Base-by-base conservation (phyloP, 2,888 invertebrate species). In the Ormyrus pomaceus region DNA sequence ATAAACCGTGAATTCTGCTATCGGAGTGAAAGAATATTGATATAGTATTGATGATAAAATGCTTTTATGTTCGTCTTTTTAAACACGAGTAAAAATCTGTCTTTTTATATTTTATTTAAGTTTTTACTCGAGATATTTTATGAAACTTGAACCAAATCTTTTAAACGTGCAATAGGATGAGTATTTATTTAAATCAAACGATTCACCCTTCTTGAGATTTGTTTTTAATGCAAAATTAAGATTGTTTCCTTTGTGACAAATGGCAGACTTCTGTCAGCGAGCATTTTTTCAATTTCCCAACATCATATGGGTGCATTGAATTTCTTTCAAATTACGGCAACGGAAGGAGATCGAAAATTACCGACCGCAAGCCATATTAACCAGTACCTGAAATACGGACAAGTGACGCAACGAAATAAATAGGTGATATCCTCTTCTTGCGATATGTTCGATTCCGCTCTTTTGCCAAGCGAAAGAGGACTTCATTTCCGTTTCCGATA, bases 401-500 rank as follows among this genome's bases (percentile, higher is more conserved):
- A 62, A 62, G 66, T 78, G 77, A 71, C 65, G 75, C 70, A 77
- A 81, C 46, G 61, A 9, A 64, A 76, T 58, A 66, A 81, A 81
- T 78, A 71, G 58, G 5, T 71, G 78, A 81, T 78, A 75, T 81
- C 81, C 81, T 72, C 51, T 68, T 64, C 46, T 55, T 70, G 77
- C 58, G 70, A 70, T 72, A 51, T n/a, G 70, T 61, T 75, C 74
- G 55, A 81, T 81, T 70, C 62, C 8, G n/a, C 19, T 51, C n/a
- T 65, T 81, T 61, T 61, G 69, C 34, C n/a, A 64, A 69, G 68
- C 50, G 45, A 73, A 19, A 55, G 66, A 46, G 68, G 64, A 8
- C 62, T 53, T 64, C 71, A 9, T 62, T 77, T 81, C 81, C 78
- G 81, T 34, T 81, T 81, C 81, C 81, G 70, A 75, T 13, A 56